Base-by-base conservation (phyloP, 1,140 invertebrate genomes). In the Chrysomallon squamiferum region DNA sequence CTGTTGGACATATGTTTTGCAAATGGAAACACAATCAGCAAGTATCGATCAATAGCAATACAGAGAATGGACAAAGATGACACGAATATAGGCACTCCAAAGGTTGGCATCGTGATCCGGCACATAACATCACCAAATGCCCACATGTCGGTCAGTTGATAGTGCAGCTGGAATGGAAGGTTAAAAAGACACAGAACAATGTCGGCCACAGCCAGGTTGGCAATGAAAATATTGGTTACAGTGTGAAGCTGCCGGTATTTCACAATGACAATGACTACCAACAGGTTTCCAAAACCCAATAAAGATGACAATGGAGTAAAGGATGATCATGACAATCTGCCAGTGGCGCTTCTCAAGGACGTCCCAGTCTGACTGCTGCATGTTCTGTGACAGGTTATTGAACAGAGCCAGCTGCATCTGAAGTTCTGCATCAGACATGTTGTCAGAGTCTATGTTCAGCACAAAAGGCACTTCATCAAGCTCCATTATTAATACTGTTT, bases 141-240 rank as follows among this genome's bases (percentile, higher is more conserved):
- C 96, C 96, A 98, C 59, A 78, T 69, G 68, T 91, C 91, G 71
- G 93, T 88, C 78, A 96, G 95, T 3, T 93, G 94, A 84, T 98
- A 97, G 5, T 96, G 86, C 0, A 86, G 78, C 41, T 85, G 83
- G 57, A 86, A 74, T 45, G 85, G 96, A 18, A 98, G 93, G 3
- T 95, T 94, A 74, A 98, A 90, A 2, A 93, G 87, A 80, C 96
- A 98, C 38, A 99, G 87, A 1, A 98, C 82, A 58, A 99, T 94
- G 82, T 99, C 97, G n/a, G 95, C 95, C 27, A 98, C 85, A 0
- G 96, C 96, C 57, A 99, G 86, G 82, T 97, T 98, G 20, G 93
- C 93, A 75, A 99, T 99, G 85, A 99, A 99, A 52, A 97, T 90
- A 85, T 99, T 99, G 32, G 97, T 99, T 0, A 98, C 96, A 0